Percentiles rank a stretch among this genome's conserved stretches.
phyloP scores from a whole-genome alignment of 1,140 invertebrate genomes.

The Nomia melanderi region DNA sequence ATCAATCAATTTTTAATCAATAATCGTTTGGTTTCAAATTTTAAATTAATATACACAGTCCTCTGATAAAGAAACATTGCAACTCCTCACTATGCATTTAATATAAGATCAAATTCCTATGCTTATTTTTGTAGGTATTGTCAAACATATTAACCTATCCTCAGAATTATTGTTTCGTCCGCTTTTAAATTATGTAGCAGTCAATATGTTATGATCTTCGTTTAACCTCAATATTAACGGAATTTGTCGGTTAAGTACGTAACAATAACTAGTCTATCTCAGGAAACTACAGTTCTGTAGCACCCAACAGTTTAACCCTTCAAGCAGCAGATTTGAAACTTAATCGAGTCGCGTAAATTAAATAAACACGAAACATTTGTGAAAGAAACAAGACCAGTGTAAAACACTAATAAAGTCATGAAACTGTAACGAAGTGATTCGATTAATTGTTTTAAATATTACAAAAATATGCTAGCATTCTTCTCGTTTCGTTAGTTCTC shows the following conservation, averaged over 20 bases:
- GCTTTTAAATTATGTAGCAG: not conserved
- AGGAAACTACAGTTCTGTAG: not conserved
- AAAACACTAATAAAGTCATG: no score
- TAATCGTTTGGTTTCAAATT: no score
- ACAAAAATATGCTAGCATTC: not conserved
- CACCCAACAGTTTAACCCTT: conserved; percentile 8
- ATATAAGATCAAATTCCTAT: no score
- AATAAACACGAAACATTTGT: no score
- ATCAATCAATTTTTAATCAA: no score
- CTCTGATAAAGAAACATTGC: no score
- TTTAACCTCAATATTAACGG: not conserved
- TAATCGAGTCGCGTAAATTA: not conserved
- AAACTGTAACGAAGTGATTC: not conserved
- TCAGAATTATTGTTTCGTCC: no score
- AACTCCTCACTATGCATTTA: no score
- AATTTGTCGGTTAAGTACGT: not conserved
- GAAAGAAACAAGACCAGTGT: no score
- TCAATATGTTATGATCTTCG: not conserved
- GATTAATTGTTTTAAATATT: not conserved
- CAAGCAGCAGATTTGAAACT: not conserved
- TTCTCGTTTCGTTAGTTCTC: not conserved
- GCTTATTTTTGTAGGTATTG: no score
- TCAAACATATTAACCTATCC: no score
- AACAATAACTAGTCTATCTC: conserved; percentile 17
- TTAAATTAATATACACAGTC: no score